phyloP scores from a whole-genome alignment of 1,140 invertebrate genomes.

The Saxidomus purpurata region DNA sequence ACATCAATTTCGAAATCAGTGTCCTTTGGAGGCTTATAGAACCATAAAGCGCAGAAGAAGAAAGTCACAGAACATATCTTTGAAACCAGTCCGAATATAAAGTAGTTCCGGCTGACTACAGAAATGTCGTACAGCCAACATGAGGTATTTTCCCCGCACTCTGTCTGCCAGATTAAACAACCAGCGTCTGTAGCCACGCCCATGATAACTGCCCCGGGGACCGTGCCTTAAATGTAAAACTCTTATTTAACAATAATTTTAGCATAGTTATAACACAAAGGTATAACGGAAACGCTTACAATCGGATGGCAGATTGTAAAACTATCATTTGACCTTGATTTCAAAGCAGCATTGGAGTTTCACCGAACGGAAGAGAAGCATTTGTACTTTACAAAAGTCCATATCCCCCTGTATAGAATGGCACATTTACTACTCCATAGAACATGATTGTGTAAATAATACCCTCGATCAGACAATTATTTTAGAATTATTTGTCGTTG shows the following conservation, averaged over 20 bases:
- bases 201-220: conserved; percentile 32
- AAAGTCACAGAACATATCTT: conserved; percentile 15
- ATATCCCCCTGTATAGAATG: no score
- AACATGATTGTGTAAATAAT: no score
- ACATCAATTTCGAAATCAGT: neutral
- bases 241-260: no score
- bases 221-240: conserved; percentile 17
- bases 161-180: conserved; percentile 49
- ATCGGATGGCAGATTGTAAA: neutral
- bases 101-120: conserved; percentile 37
- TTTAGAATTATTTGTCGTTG: no score
- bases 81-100: conserved; percentile 12
- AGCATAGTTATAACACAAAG: neutral
- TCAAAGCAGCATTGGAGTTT: no score
- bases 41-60: conserved; percentile 41
- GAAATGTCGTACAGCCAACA: conserved; percentile 41
- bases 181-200: conserved; percentile 38
- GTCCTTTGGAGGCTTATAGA: conserved; percentile 46
- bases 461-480: no score
- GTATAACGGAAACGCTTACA: neutral
- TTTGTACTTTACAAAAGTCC: no score
- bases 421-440: no score
- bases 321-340: neutral
- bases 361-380: no score
- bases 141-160: conserved; percentile 44